These are phyloP conservation scores for Pycnonotus jocosus DNA, from an alignment of 2,113 vertebrate species.

Conservation along the genomic window DNA sequence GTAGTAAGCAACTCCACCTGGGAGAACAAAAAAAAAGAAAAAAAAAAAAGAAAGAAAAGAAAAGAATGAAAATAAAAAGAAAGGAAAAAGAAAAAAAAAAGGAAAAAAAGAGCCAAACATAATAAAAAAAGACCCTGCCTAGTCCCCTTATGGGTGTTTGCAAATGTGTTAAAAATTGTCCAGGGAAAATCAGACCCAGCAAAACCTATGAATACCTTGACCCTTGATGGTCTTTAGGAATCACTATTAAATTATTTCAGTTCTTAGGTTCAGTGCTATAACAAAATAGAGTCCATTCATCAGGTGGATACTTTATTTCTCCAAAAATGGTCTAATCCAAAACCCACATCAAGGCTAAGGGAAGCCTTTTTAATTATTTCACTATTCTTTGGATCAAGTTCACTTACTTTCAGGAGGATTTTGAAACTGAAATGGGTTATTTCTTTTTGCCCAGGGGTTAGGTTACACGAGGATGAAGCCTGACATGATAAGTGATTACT, in stretches of 20 bases:
- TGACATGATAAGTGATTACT: background rate
- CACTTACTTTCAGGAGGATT: background rate
- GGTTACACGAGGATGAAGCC: background rate
- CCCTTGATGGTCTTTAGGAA: background rate
- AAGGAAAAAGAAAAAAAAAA: background rate
- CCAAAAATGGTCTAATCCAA: background rate
- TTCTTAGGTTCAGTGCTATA: background rate
- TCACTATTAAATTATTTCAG: background rate
- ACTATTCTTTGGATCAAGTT: background rate
- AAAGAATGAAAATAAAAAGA: no score
- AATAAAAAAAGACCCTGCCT: background rate
- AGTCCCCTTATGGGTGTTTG: background rate
- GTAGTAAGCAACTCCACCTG: background rate
- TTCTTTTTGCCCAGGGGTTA: background rate
- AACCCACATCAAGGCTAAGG: background rate
- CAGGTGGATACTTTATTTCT: background rate
- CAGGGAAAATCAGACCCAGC: background rate
- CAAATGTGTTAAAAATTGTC: background rate
- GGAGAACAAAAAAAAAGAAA: background rate
- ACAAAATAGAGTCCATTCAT: background rate
- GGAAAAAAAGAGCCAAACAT: no score
- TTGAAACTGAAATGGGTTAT: background rate
- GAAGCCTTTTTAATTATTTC: constrained; percentile 6
- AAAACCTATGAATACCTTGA: background rate
- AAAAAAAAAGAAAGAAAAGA: no score